These are phyloP conservation scores for Masticophis lateralis DNA, from an alignment of 2,797 vertebrate genomes.

Conservation along the genomic window DNA sequence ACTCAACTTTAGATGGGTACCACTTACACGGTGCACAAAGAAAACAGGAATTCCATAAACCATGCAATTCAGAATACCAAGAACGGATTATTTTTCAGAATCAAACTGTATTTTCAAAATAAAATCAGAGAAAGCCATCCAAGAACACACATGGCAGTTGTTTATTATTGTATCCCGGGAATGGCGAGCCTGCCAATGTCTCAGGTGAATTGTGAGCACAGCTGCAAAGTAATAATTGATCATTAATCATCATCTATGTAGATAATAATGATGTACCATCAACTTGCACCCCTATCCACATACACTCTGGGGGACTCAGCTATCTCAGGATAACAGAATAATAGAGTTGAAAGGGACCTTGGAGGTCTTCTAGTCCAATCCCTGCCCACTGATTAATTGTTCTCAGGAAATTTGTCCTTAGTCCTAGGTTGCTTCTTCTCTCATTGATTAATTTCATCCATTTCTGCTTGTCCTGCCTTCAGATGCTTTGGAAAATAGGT, in stretches of 20 bases:
- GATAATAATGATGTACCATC: not conserved
- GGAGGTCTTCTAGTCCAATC: not conserved
- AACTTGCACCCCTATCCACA: not conserved
- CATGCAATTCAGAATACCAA: not conserved
- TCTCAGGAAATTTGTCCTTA: not conserved
- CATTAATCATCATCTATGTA: not conserved
- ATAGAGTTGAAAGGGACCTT: not conserved
- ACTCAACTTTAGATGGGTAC: not conserved
- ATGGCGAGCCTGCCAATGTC: not conserved
- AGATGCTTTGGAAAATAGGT: not conserved
- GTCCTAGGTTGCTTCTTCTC: not conserved
- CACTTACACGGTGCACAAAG: not conserved
- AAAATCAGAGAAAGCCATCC: not conserved
- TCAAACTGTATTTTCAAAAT: not conserved
- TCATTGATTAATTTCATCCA: not conserved
- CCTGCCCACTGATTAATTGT: not conserved
- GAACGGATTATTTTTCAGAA: not conserved
- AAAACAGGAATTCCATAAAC: not conserved
- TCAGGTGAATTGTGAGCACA: constrained; percentile 1
- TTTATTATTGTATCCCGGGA: not conserved
- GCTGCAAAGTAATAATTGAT: not conserved
- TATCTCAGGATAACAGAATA: not conserved
- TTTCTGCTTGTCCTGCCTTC: not conserved
- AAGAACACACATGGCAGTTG: not conserved
- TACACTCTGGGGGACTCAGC: not conserved